Conservation (phyloP, 1,140 invertebrate genomes). For the Hyposmocoma kahamanoa region DNA sequence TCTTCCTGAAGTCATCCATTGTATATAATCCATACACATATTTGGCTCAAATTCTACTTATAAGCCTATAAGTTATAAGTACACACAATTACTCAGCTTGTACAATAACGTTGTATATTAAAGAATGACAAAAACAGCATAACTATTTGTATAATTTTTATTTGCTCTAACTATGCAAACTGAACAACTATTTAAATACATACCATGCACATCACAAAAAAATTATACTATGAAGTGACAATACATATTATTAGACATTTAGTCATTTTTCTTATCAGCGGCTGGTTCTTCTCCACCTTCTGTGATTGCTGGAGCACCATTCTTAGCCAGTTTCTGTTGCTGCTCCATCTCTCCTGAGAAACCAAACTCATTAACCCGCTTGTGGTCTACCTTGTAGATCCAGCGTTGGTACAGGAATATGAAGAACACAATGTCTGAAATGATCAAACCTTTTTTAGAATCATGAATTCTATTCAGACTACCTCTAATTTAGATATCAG, state of each 20-base stretch:
- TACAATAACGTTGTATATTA: too few species aligned
- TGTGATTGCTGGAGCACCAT: conserved; percentile 46
- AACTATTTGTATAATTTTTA: neutral
- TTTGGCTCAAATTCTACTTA: too few species aligned
- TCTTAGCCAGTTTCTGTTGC: conserved; percentile 52
- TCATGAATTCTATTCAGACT: conserved; percentile 7
- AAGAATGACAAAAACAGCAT: too few species aligned
- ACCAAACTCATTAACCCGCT: conserved; percentile 97
- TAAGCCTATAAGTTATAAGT: too few species aligned
- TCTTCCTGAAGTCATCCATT: too few species aligned
- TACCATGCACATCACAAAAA: neutral
- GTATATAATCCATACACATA: too few species aligned
- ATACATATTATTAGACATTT: conserved; percentile 22
- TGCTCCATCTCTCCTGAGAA: conserved; percentile 85
- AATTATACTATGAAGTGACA: neutral
- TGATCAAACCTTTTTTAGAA: conserved; percentile 8
- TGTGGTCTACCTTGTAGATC: conserved; percentile 97
- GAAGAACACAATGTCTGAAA: conserved; percentile 96
- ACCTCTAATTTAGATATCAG: too few species aligned
- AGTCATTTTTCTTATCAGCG: conserved; percentile 69
- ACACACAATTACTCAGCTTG: too few species aligned
- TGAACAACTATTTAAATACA: too few species aligned
- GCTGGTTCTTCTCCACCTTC: conserved; percentile 33
- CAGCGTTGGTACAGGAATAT: conserved; percentile 99
- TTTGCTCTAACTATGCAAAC: neutral